phyloP scores from a whole-genome alignment of 2,888 invertebrate species.

The Metopia argyrocephala region DNA sequence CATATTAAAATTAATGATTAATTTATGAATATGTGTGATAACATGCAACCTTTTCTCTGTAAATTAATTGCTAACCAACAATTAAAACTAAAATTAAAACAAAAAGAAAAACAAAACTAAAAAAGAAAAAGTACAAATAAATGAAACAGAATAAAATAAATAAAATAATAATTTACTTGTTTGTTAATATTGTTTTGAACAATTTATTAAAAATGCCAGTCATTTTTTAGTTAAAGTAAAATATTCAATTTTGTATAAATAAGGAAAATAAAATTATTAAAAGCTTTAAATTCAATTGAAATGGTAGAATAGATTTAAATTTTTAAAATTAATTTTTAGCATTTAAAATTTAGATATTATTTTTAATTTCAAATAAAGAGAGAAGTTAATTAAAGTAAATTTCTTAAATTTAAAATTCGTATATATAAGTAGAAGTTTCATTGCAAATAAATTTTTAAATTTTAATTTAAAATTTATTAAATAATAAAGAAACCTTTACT shows the following conservation, averaged over 20 bases:
- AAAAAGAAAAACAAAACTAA: too few relatives aligned
- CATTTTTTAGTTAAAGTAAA: too few relatives aligned
- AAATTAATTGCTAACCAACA: constrained; percentile 26
- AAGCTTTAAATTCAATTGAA: constrained; percentile 47
- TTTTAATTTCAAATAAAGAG: background rate
- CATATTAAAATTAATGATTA: constrained; percentile 12
- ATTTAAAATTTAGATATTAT: background rate
- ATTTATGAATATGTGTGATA: constrained; percentile 52
- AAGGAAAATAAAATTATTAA: constrained; percentile 10
- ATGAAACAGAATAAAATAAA: background rate
- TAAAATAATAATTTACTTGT: constrained; percentile 4
- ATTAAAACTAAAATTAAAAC: constrained; percentile 9
- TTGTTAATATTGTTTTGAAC: too few relatives aligned
- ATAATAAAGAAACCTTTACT: too few relatives aligned
- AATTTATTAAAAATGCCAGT: too few relatives aligned
- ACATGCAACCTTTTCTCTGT: constrained; percentile 56
- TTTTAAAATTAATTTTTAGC: constrained; percentile 10
- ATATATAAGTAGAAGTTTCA: background rate
- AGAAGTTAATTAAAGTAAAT: background rate
- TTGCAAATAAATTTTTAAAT: constrained; percentile 22
- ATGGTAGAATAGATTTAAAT: constrained; percentile 39
- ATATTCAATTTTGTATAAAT: constrained; percentile 2
- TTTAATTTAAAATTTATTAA: background rate
- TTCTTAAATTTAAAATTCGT: background rate
- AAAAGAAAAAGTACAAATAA: background rate